Conservation (phyloP, 2,797 vertebrate species). For the Sciaenops ocellatus region DNA sequence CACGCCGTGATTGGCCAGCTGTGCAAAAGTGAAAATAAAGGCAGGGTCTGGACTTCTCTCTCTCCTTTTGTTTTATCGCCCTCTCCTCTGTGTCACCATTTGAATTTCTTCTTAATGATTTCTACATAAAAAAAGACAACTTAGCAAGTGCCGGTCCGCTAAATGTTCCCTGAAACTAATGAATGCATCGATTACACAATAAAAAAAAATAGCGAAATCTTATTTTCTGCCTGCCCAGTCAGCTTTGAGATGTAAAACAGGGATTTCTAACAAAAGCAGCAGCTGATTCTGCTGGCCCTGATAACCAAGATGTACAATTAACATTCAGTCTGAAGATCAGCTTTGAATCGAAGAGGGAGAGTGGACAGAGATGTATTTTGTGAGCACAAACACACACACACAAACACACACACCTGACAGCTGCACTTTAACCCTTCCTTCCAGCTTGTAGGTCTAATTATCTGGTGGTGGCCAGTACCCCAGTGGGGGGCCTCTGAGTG, state of each 20-base stretch:
- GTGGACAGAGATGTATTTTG: constrained; percentile 78
- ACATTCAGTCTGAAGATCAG: constrained; percentile 74
- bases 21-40: not conserved
- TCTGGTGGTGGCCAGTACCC: constrained; percentile 82
- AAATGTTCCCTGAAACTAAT: constrained; percentile 45
- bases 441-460: constrained; percentile 87
- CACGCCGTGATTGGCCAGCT: not conserved
- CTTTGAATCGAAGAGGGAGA: constrained; percentile 56
- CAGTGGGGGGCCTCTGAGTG: constrained; percentile 67
- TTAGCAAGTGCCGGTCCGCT: constrained; percentile 12
- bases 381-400: constrained; percentile 10
- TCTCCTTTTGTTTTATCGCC: constrained; percentile 12
- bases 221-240: constrained; percentile 63
- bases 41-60: not conserved
- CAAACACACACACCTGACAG: constrained; percentile 86
- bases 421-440: constrained; percentile 87
- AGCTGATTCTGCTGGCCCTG: constrained; percentile 76
- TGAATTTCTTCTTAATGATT: constrained; percentile 25
- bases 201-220: constrained; percentile 56
- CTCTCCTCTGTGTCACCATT: constrained; percentile 8
- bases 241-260: constrained; percentile 81
- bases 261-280: constrained; percentile 63
- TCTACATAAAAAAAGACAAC: constrained; percentile 25
- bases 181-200: constrained; percentile 43
- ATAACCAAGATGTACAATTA: constrained; percentile 74